Conservation (phyloP, 64 coral and sea anemone genomes). For the Montipora foliosa region DNA sequence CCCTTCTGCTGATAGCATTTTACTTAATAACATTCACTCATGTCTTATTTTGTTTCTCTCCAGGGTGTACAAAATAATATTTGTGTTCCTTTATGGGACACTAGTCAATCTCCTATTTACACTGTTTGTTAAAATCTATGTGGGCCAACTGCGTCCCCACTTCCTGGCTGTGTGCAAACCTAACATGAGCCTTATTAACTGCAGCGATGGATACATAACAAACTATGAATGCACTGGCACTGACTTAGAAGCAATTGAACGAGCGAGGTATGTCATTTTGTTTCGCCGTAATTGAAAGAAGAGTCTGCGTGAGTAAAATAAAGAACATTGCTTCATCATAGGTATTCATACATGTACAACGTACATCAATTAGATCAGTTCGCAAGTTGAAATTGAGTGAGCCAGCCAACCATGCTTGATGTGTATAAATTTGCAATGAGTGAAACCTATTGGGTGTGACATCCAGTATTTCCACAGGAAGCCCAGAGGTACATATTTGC, state of each 20-base stretch:
- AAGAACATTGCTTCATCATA: too few relatives aligned
- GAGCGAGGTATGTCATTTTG: slow-evolving; percentile 28
- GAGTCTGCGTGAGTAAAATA: too few relatives aligned
- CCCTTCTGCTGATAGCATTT: background rate
- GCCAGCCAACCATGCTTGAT: background rate
- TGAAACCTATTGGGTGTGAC: background rate
- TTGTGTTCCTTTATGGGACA: slow-evolving; percentile 13
- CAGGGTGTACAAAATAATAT: slow-evolving; percentile 38
- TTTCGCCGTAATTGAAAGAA: background rate
- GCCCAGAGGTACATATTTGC: too few relatives aligned
- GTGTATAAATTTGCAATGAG: background rate
- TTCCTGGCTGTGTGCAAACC: slow-evolving; percentile 71
- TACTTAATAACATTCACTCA: background rate
- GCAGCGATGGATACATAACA: slow-evolving; percentile 55
- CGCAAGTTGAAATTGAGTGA: background rate
- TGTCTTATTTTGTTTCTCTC: background rate
- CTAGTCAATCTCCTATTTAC: slow-evolving; percentile 28
- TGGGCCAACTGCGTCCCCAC: slow-evolving; percentile 52
- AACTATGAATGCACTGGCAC: slow-evolving; percentile 58
- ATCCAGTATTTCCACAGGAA: too few relatives aligned
- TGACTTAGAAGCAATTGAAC: slow-evolving; percentile 27
- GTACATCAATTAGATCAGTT: too few relatives aligned
- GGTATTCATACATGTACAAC: too few relatives aligned
- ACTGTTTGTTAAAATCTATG: slow-evolving; percentile 3
- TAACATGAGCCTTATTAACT: slow-evolving; percentile 60